Base-by-base conservation (phyloP, 1,140 invertebrate species). In the Drosophila parvula region DNA sequence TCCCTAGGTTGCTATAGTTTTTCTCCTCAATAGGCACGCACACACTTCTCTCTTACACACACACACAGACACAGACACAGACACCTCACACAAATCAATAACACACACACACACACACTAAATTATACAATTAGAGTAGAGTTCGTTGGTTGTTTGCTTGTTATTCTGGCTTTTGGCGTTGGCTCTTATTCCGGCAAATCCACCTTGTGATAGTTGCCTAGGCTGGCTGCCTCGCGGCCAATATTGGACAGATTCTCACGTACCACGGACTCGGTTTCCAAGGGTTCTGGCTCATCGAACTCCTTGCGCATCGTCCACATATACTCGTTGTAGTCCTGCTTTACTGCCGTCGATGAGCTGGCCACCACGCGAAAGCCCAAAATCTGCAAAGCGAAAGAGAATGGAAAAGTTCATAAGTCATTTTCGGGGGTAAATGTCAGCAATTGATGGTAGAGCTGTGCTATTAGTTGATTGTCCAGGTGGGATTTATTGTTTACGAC, bases 231-330 rank as follows among this genome's bases (percentile, higher is more conserved):
- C 86, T 94, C 94, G 64, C 94, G 93, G 55, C 93, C 94, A 67
- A 94, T 93, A 78, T 94, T 94, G 47, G 94, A 94, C 40, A 94
- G 92, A 79, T 94, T 94, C 63, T 94, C 94, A 78, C 94, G 93
- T 56, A 94, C 94, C 53, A 94, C 93, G 75, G 94, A 93, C 70
- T 94, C 93, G 16, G 94, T 92, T 62, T 94, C 94, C 40, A 93
- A 92, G 28, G 94, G 94, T 91, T 97, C 96, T 45, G 96, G 96
- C 88, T 97, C 96, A 56, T 95, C 93, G 92, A 97, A 97, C 78
- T 97, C 96, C 92, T 96, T 96, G 94, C 96, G 95, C 95, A 97
- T 96, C 92, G 96, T 97, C 96, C 96, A 97, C 96, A 97, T 97
- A 81, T 97, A 96, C 86, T 97, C 96, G 94, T 96, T 97, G 90